These are phyloP conservation scores for Psettodes erumei DNA, from an alignment of 2,113 vertebrate genomes.

Conservation along the genomic window DNA sequence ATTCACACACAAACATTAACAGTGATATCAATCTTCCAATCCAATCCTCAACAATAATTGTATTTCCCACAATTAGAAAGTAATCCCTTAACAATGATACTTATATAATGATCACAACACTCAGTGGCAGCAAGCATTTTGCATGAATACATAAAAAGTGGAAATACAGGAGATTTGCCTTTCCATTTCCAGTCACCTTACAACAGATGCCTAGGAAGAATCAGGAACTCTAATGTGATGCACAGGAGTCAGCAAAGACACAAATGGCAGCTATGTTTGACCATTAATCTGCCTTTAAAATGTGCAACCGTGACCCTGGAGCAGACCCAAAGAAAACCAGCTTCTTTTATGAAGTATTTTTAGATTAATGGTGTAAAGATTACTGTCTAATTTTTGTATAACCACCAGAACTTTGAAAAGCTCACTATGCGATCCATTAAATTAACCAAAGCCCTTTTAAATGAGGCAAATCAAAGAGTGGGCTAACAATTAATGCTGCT, in stretches of 20 bases:
- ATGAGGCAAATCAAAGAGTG: conserved; percentile 77
- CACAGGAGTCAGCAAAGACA: background rate
- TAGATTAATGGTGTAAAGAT: conserved; percentile 71
- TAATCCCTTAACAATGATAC: too few relatives aligned
- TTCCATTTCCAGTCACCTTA: too few relatives aligned
- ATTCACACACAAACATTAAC: too few relatives aligned
- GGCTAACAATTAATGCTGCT: conserved; percentile 77
- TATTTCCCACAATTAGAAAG: too few relatives aligned
- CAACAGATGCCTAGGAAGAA: too few relatives aligned
- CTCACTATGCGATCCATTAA: conserved; percentile 79
- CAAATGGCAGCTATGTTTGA: conserved; percentile 9
- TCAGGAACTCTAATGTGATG: conserved; percentile 9
- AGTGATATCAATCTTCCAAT: too few relatives aligned
- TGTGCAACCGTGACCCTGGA: conserved; percentile 26
- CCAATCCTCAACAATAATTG: too few relatives aligned
- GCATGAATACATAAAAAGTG: background rate
- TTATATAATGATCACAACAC: background rate
- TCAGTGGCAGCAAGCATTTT: background rate
- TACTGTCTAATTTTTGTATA: conserved; percentile 60
- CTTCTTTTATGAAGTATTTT: conserved; percentile 58
- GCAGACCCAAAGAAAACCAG: conserved; percentile 41
- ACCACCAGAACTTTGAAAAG: conserved; percentile 72
- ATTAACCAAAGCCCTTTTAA: conserved; percentile 79
- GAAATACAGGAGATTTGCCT: background rate
- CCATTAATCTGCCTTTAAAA: conserved; percentile 5